Evolutionary conservation across 2,797 vertebrate species (phyloP).

Genomic region (Phataginus tetradactyla): DNA sequence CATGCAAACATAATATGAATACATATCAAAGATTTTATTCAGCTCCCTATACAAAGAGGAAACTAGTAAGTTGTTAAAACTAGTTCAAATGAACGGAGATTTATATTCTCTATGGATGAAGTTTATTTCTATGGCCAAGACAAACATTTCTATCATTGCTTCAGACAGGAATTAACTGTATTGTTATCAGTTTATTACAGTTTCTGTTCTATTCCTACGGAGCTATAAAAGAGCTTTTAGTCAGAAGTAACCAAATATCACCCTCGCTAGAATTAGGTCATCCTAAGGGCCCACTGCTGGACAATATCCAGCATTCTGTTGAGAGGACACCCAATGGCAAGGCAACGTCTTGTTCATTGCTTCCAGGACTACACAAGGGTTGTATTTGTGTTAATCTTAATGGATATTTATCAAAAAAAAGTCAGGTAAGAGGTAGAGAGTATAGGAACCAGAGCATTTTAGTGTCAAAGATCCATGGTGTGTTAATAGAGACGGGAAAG

Average conservation of each 20-base stretch:
- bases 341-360: fast-evolving
- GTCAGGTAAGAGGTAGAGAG: background rate
- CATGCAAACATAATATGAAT: background rate
- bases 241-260: background rate
- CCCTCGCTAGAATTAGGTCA: background rate
- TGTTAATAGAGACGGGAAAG: background rate
- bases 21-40: background rate
- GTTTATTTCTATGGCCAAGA: background rate
- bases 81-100: background rate
- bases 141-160: background rate
- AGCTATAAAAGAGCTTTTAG: background rate
- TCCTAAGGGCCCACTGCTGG: background rate
- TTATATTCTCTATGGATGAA: background rate
- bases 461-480: background rate
- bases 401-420: background rate
- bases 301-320: background rate
- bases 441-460: background rate
- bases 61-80: background rate
- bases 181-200: background rate
- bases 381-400: background rate
- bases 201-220: background rate
- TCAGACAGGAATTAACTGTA: background rate
- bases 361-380: too few relatives aligned
- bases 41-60: background rate
- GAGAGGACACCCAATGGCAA: background rate